Evolutionary conservation across 2,113 vertebrate species (phyloP).

Genomic region (Cyprinodon tularosa): DNA sequence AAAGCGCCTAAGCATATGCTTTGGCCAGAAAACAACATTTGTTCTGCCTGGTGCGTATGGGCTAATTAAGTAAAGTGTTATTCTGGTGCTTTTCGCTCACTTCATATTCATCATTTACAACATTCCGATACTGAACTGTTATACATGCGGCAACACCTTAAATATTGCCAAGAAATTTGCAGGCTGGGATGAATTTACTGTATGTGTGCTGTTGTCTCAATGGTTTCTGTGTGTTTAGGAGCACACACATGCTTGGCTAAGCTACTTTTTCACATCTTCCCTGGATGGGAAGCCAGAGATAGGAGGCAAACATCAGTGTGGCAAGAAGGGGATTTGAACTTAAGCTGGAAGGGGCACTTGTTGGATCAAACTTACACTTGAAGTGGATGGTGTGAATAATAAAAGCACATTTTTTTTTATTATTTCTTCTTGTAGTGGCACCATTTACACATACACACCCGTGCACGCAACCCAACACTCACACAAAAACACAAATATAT

Average conservation of each 20-base stretch:
- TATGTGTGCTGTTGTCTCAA: conserved; percentile 1
- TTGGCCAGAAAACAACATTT: conserved; percentile 70
- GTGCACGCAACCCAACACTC: too few relatives aligned
- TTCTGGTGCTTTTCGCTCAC: conserved; percentile 78
- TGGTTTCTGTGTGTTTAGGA: conserved; percentile 20
- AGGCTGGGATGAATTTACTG: conserved; percentile 58
- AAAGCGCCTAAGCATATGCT: conserved; percentile 65
- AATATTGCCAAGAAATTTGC: conserved; percentile 77
- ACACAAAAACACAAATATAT: too few relatives aligned
- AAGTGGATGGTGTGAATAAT: conserved; percentile 10
- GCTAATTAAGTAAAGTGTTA: conserved; percentile 82
- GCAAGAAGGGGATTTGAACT: conserved; percentile 9
- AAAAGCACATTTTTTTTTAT: rapidly evolving
- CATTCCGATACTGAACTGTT: conserved; percentile 79
- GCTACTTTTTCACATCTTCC: conserved; percentile 45
- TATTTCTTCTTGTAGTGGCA: too few relatives aligned
- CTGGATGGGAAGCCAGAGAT: conserved; percentile 39
- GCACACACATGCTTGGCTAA: conserved; percentile 14
- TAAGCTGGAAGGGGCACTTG: conserved; percentile 49
- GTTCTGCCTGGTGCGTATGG: conserved; percentile 71
- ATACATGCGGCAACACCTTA: conserved; percentile 81
- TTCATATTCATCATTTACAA: conserved; percentile 79
- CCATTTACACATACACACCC: too few relatives aligned
- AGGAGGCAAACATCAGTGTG: conserved; percentile 9
- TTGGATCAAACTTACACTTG: conserved; percentile 19